phyloP scores from a whole-genome alignment of 2,797 vertebrate species.

The Heteromormyrus szaboi region DNA sequence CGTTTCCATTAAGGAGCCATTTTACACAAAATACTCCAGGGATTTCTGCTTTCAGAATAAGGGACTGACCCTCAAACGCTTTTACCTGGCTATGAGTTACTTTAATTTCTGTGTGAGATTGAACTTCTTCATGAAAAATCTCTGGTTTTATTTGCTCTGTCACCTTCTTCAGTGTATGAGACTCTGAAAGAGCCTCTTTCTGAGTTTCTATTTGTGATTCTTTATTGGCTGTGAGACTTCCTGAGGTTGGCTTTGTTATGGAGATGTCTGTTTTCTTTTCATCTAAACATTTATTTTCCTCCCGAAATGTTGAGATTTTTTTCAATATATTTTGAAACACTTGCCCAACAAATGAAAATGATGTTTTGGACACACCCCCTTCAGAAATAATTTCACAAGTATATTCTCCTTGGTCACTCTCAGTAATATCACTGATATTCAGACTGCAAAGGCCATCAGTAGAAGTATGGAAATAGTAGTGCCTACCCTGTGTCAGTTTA shows the following conservation, averaged over 20 bases:
- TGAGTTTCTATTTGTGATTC: conserved; percentile 47
- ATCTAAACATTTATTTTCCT: conserved; percentile 64
- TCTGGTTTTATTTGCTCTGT: conserved; percentile 52
- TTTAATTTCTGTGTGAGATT: conserved; percentile 64
- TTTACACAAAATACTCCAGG: conserved; percentile 69
- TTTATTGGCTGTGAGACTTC: background rate
- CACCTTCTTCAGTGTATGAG: conserved; percentile 53
- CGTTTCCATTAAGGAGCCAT: conserved; percentile 79
- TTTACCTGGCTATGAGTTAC: conserved; percentile 68
- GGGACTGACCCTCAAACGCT: conserved; percentile 67
- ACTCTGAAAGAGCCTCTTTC: conserved; percentile 55
- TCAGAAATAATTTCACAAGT: conserved; percentile 84
- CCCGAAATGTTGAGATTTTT: conserved; percentile 64
- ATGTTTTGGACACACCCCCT: conserved; percentile 81
- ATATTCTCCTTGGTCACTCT: conserved; percentile 88
- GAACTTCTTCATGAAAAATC: conserved; percentile 59
- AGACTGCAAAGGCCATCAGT: conserved; percentile 85
- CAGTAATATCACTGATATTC: conserved; percentile 71
- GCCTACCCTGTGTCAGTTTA: conserved; percentile 79
- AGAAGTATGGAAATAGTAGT: conserved; percentile 76
- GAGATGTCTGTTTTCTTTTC: conserved; percentile 53
- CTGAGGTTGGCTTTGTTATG: background rate
- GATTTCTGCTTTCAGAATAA: conserved; percentile 74
- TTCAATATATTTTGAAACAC: conserved; percentile 76
- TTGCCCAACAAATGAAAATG: conserved; percentile 82